Evolutionary conservation across 2,113 vertebrate species (phyloP), one percentile per base, ranked within the genome.

Genomic region (Callaeas wilsoni): DNA sequence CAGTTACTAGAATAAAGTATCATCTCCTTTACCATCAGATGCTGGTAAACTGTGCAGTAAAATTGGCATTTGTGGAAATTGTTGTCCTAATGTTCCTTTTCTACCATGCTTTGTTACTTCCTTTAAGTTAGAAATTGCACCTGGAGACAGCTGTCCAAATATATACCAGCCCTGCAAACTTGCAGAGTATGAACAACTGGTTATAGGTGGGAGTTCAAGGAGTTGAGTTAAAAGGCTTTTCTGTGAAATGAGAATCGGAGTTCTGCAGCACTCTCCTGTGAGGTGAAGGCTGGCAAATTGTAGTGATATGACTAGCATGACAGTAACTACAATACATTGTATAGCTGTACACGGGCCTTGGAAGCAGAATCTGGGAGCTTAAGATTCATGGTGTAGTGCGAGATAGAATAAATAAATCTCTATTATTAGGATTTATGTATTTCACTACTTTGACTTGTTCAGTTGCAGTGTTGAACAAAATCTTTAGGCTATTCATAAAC

Each of bases 111-210:
- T 68, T 55, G 15, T 74, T 84, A 26, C 32, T 44, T 76, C 39
- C 35, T 35, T 64, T 65, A 33, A 65, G n/a, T 74, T 65, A 56
- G 70, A 60, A 60, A 16, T 52, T 80, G 37, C 18, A 30, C 22
- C 47, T 86, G 56, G 33, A 41, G 41, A 42, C 50, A n/a, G 16
- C 22, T 84, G 21, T 35, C 19, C 0, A 9, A 21, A 50, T 65
- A 4, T 21, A n/a, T 30, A 32, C 8, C 37, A 60, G 49, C 27
- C n/a, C 32, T 74, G 29, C 55, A 69, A 47, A 56, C 41, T 65
- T 16, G 10, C 7, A 14, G 63, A 29, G 33, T 68, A n/a, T 0
- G 0, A 50, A 30, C 3, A 9, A 7, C 20, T 68, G 49, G 23
- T 74, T 77, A 32, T 10, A 56, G 50, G 6, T 42, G 37, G 46